A percentile compares a stretch with the other conserved stretches of the same genome.
phyloP scores from a whole-genome alignment of 2,797 vertebrate species.

The Tragopan temminckii region DNA sequence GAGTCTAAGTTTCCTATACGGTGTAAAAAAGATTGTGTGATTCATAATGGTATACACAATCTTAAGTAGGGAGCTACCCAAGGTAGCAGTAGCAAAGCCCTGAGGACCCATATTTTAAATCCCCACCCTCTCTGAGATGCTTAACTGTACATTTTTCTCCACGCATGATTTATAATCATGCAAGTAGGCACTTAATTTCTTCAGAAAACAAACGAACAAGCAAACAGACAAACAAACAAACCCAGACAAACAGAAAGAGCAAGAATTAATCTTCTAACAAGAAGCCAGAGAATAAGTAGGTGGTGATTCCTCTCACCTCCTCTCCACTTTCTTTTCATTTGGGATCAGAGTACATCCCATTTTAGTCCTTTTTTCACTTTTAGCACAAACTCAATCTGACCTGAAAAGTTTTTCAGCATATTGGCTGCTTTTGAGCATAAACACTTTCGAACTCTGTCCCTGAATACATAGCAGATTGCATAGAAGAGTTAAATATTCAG shows the following conservation, averaged over 20 bases:
- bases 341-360: background rate
- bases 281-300: slow-evolving; percentile 21
- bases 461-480: background rate
- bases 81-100: background rate
- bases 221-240: background rate
- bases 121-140: background rate
- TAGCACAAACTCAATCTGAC: background rate
- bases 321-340: slow-evolving; percentile 15
- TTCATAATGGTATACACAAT: background rate
- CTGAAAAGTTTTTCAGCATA: background rate
- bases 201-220: slow-evolving; percentile 15
- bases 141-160: slow-evolving; percentile 35
- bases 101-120: background rate
- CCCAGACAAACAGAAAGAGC: background rate
- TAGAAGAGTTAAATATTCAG: background rate
- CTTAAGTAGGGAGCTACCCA: background rate
- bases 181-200: slow-evolving; percentile 28
- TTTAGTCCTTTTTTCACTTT: background rate
- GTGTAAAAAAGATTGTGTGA: background rate
- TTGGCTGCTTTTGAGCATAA: background rate
- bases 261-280: background rate
- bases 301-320: slow-evolving; percentile 60
- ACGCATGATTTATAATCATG: background rate
- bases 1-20: background rate
- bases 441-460: background rate